Percentiles rank a stretch among this genome's conserved stretches.
Conservation (phyloP, 2,888 invertebrate genomes). For the Ariolimax columbianus region DNA sequence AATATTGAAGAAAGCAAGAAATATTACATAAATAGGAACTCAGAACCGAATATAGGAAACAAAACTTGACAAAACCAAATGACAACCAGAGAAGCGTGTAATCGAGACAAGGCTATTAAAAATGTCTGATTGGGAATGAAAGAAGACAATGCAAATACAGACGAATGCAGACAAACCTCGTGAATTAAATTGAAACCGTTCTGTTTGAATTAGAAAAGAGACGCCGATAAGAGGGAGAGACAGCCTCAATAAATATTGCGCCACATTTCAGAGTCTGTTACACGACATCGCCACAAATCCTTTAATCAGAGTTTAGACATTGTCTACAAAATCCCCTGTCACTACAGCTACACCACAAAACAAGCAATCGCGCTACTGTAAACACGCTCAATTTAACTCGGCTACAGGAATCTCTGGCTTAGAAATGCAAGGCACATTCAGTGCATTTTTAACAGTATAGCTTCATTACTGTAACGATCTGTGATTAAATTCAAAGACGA, state of each 20-base stretch:
- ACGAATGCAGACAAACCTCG: neutral
- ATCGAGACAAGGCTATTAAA: no score
- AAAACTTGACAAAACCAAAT: no score
- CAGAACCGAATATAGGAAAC: no score
- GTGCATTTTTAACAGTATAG: neutral
- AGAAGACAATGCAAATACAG: neutral
- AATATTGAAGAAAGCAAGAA: no score
- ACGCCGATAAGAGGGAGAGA: no score
- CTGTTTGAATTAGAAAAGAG: neutral
- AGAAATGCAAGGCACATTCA: neutral
- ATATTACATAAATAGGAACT: no score
- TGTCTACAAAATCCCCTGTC: neutral
- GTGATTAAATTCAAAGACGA: conserved; percentile 21
- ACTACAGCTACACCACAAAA: neutral
- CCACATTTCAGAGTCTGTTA: neutral
- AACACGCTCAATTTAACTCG: neutral
- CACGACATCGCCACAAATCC: neutral
- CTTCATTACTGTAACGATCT: conserved; percentile 26
- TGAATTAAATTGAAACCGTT: neutral
- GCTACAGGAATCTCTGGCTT: neutral
- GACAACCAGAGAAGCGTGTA: no score
- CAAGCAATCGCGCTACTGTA: neutral
- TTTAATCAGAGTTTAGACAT: neutral
- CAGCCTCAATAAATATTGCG: neutral
- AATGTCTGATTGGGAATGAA: no score